phyloP scores from a whole-genome alignment of 2,113 vertebrate genomes.

The Myotis brandtii region DNA sequence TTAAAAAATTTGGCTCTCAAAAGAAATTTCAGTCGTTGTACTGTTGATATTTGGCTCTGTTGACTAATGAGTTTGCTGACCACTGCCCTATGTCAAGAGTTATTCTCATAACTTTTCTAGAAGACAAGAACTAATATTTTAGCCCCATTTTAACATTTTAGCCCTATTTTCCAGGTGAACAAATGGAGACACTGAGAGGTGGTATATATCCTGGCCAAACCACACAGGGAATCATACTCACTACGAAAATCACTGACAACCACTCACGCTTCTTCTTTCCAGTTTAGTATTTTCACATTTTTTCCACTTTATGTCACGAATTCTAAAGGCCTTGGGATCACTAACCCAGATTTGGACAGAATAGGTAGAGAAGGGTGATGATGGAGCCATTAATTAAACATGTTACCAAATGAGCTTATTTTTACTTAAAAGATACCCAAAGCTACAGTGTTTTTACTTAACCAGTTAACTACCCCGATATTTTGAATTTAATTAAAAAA shows the following conservation, averaged over 20 bases:
- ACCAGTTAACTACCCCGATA: no score
- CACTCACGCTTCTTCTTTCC: not conserved
- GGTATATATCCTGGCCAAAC: not conserved
- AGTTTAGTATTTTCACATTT: not conserved
- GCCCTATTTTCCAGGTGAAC: not conserved
- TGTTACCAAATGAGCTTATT: not conserved
- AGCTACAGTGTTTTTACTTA: not conserved
- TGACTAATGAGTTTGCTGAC: no score
- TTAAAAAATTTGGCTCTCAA: no score
- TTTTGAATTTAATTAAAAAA: no score
- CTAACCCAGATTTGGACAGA: not conserved
- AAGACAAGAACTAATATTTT: not conserved
- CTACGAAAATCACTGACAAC: not conserved
- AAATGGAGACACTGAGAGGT: not conserved
- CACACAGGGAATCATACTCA: not conserved
- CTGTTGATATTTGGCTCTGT: no score
- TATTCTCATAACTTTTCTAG: not conserved
- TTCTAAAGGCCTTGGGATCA: not conserved
- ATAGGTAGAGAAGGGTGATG: not conserved
- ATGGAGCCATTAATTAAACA: not conserved
- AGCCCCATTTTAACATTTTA: not conserved
- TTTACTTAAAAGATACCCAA: conserved; percentile 28
- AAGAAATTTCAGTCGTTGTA: no score
- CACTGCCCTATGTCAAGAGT: not conserved
- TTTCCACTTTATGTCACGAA: not conserved